These are phyloP conservation scores for Gryon sp. DNA, from an alignment of 1,140 invertebrate genomes.

Conservation along the genomic window DNA sequence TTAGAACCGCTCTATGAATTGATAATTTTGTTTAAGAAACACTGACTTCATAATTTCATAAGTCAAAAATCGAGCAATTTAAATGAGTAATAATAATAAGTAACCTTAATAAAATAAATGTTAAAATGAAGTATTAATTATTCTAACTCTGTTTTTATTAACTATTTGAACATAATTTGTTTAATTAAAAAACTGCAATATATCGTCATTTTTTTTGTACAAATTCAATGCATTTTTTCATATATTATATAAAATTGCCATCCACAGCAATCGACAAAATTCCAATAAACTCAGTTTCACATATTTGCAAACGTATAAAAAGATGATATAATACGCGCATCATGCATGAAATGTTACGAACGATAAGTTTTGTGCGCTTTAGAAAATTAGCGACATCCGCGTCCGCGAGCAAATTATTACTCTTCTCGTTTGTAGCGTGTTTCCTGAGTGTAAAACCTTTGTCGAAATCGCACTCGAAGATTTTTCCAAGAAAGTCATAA, in stretches of 20 bases:
- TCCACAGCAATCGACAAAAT: neutral
- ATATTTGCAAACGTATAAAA: conserved; percentile 18
- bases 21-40: too few relatives aligned
- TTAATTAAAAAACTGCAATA: too few relatives aligned
- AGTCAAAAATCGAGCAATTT: too few relatives aligned
- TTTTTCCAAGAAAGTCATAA: conserved; percentile 68
- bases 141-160: too few relatives aligned
- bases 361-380: conserved; percentile 70
- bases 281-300: conserved; percentile 13
- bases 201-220: too few relatives aligned
- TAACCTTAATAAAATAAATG: too few relatives aligned
- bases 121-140: too few relatives aligned
- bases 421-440: conserved; percentile 69
- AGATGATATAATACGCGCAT: conserved; percentile 56
- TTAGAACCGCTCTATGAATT: conserved; percentile 2
- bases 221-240: too few relatives aligned
- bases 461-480: conserved; percentile 68
- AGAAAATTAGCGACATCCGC: conserved; percentile 78
- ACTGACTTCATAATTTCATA: too few relatives aligned
- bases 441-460: conserved; percentile 76
- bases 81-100: too few relatives aligned
- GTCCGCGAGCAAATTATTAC: conserved; percentile 71
- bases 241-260: too few relatives aligned
- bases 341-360: conserved; percentile 68
- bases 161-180: too few relatives aligned